Conservation (phyloP, 2,113 vertebrate species). For the Lamprotornis superbus region DNA sequence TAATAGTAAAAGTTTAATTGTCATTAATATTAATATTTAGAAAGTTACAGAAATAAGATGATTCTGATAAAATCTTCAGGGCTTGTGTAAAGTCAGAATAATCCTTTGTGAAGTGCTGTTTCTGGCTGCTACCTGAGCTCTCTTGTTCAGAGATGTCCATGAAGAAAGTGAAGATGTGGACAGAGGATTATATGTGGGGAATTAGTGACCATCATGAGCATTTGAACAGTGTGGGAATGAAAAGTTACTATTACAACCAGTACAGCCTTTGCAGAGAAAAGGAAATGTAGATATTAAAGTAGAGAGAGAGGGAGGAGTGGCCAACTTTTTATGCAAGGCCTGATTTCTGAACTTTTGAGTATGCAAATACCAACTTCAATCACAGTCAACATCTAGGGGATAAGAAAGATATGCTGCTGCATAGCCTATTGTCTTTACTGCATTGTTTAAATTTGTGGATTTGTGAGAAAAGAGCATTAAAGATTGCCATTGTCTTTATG, state of each 20-base stretch:
- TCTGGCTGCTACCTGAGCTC: background rate
- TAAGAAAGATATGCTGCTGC: background rate
- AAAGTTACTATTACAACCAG: background rate
- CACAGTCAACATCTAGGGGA: background rate
- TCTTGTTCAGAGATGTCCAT: background rate
- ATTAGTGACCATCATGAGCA: accelerated
- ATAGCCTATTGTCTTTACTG: background rate
- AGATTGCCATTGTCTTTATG: too few relatives aligned
- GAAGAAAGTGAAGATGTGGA: background rate
- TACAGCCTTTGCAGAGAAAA: background rate
- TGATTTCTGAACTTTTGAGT: background rate
- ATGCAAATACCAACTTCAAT: background rate
- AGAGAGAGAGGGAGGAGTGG: background rate
- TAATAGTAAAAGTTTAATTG: background rate
- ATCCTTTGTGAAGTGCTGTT: background rate
- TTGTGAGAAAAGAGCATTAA: background rate
- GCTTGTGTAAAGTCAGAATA: background rate
- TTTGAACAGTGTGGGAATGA: background rate
- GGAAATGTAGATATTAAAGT: background rate
- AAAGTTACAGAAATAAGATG: background rate
- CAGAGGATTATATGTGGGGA: background rate
- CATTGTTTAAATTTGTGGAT: background rate
- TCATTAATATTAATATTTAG: background rate
- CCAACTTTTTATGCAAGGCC: background rate
- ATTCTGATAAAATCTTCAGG: background rate